These are phyloP conservation scores for Leucophora obtusa DNA, from an alignment of 2,888 invertebrate species.

Conservation along the genomic window DNA sequence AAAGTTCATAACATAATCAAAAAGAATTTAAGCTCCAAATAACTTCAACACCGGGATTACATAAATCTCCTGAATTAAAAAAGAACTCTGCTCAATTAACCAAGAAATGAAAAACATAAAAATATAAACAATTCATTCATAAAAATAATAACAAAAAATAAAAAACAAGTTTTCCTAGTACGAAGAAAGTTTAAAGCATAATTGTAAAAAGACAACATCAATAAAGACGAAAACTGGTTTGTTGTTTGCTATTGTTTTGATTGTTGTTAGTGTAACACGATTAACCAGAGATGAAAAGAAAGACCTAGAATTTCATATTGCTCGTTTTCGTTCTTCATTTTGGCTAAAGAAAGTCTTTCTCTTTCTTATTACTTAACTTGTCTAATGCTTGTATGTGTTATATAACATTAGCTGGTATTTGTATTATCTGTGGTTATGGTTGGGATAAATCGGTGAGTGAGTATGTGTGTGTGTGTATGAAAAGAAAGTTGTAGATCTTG, in stretches of 20 bases:
- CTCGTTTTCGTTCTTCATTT: constrained; percentile 6
- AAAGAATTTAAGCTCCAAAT: constrained; percentile 64
- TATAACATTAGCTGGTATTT: constrained; percentile 10
- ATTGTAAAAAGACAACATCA: constrained; percentile 37
- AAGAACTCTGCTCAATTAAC: constrained; percentile 68
- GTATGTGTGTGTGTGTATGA: neutral
- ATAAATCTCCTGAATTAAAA: no score
- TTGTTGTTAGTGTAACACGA: neutral
- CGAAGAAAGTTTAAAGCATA: constrained; percentile 69
- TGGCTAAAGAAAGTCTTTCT: constrained; percentile 60
- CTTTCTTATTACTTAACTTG: constrained; percentile 1
- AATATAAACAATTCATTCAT: constrained; percentile 2
- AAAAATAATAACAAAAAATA: neutral
- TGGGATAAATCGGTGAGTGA: constrained; percentile 1
- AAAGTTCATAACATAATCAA: constrained; percentile 70
- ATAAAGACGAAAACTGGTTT: constrained; percentile 23
- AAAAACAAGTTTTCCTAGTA: constrained; percentile 35
- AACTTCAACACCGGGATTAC: constrained; percentile 68
- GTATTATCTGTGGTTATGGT: constrained; percentile 25
- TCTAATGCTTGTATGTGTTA: constrained; percentile 7
- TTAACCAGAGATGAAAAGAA: neutral
- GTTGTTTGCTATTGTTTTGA: constrained; percentile 21
- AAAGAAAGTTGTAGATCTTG: constrained; percentile 29
- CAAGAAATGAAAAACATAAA: constrained; percentile 2
- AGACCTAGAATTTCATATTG: constrained; percentile 20